A percentile compares a stretch with the other conserved stretches of the same genome.
phyloP scores from a whole-genome alignment of 2,888 invertebrate genomes.

The Marronus borbonicus region DNA sequence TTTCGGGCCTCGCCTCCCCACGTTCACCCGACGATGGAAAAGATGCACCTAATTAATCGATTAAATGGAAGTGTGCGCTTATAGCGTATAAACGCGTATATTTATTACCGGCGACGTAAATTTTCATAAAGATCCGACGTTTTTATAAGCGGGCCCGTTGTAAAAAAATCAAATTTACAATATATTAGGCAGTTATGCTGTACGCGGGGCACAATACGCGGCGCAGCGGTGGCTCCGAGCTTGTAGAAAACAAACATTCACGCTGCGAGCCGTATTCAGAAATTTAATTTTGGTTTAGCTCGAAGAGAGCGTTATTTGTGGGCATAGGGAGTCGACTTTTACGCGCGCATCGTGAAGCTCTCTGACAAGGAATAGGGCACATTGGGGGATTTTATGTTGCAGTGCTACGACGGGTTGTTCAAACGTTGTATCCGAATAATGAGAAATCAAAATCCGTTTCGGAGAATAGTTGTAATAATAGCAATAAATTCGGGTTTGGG shows the following conservation, averaged over 20 bases:
- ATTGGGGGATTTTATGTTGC: too few relatives aligned
- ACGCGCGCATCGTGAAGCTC: not conserved
- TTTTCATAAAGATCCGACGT: conserved; percentile 28
- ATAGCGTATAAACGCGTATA: conserved; percentile 8
- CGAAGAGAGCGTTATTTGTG: not conserved
- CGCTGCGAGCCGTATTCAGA: not conserved
- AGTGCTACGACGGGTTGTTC: too few relatives aligned
- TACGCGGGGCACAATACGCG: not conserved
- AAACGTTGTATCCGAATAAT: too few relatives aligned
- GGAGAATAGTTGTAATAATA: too few relatives aligned
- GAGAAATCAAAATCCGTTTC: too few relatives aligned
- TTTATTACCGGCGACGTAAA: conserved; percentile 21
- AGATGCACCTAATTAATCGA: not conserved
- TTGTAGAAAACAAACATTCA: conserved; percentile 8
- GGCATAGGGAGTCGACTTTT: not conserved
- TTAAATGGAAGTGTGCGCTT: conserved; percentile 8
- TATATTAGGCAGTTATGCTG: not conserved
- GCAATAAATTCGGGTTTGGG: too few relatives aligned
- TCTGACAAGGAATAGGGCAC: too few relatives aligned
- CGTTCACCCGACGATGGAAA: too few relatives aligned
- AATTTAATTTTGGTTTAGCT: not conserved
- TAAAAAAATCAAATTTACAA: conserved; percentile 13
- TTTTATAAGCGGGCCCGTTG: not conserved
- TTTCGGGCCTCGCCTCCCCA: too few relatives aligned
- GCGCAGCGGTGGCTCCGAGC: not conserved